phyloP scores from a whole-genome alignment of 92 coral and sea anemone species.

The Galaxea fascicularis region DNA sequence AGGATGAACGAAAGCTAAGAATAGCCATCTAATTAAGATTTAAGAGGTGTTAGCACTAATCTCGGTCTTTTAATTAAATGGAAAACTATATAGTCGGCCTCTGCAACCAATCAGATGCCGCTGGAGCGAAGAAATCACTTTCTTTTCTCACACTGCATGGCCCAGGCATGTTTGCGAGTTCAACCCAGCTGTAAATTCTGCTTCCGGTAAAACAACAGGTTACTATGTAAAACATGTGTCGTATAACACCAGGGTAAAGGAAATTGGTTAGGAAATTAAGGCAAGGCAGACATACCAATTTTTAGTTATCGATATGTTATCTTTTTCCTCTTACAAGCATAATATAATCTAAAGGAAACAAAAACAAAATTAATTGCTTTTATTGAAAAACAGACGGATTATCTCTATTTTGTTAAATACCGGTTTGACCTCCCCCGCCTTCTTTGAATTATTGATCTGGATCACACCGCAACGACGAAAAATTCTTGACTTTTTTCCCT shows the following conservation, averaged over 20 bases:
- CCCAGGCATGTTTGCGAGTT: not conserved
- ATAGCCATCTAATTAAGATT: not conserved
- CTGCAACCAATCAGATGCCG: not conserved
- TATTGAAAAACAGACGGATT: not conserved
- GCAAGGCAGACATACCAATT: not conserved
- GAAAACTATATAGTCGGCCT: not conserved
- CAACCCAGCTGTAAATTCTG: too few species aligned
- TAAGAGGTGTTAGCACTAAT: not conserved
- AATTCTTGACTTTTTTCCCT: too few species aligned
- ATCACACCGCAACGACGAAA: too few species aligned
- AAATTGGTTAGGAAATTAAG: too few species aligned
- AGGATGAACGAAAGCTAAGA: not conserved
- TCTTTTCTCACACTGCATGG: not conserved
- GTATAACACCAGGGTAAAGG: not conserved
- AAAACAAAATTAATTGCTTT: not conserved
- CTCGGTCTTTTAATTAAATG: not conserved
- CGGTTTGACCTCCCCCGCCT: not conserved
- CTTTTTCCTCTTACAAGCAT: not conserved
- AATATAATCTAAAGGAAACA: conserved; percentile 4
- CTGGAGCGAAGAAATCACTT: not conserved
- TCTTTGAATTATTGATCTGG: not conserved
- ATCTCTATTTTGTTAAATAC: conserved; percentile 2
- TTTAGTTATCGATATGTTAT: not conserved
- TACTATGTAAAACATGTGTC: not conserved
- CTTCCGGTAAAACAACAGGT: too few species aligned